Base-by-base conservation (phyloP, 2,888 invertebrate genomes). In the Lithosia quadra region DNA sequence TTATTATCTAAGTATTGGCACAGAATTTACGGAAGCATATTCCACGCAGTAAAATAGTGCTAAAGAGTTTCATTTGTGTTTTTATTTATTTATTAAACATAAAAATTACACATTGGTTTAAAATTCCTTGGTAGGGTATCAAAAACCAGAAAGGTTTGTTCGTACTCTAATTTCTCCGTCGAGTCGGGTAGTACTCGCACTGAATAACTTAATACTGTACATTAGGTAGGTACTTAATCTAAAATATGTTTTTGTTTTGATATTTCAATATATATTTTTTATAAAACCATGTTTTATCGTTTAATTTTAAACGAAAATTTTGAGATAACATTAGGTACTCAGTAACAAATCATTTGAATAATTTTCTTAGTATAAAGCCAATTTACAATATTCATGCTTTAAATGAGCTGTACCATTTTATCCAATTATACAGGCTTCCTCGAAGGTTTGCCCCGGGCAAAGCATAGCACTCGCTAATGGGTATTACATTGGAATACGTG, bases 361-460 rank as follows among this genome's bases (percentile, higher is more conserved):
- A n/a, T n/a, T 49, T 49, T 49, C n/a, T 49, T 49, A 49, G 49
- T n/a, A 49, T 49, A 49, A 65, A 68, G 53, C 57, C 56, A 55
- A 62, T 69, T 62, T 55, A 65, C 43, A 67, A 28, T 43, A n/a
- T 65, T 39, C 24, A n/a, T 68, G 59, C 36, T 62, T 33, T 57
- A 39, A 64, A 68, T 71, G 28, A 68, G 67, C 69, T 65, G 63
- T 59, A 59, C 24, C 34, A 49, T 66, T 64, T 63, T 67, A 71
- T 72, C 58, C 43, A 65, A 70, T 73, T 72, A 33, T 58, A 65
- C 62, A 34, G 22, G 55, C n/a, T 60, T 22, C n/a, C n/a, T 36
- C 11, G 28, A 55, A n/a, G 33, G 58, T 58, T 64, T 36, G 70
- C 76, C 63, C 21, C 21, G 33, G 65, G 69, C 72, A 55, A 22